phyloP scores from a whole-genome alignment of 2,113 vertebrate species.

The Glareola pratincola region DNA sequence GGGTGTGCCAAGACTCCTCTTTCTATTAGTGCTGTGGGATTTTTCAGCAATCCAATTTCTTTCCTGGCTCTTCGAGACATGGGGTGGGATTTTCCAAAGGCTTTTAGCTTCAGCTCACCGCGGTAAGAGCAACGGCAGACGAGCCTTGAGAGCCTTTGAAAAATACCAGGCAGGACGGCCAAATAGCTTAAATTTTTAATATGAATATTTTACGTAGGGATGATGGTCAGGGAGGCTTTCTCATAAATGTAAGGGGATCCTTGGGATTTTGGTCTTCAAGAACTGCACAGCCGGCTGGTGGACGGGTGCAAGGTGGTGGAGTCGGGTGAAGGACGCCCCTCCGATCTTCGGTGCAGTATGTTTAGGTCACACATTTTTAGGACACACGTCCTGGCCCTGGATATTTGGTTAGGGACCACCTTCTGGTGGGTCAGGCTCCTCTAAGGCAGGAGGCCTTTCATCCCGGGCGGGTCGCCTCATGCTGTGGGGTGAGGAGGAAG shows the following conservation, averaged over 20 bases:
- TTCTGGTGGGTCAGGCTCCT: neutral
- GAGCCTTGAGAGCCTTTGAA: neutral
- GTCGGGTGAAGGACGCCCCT: neutral
- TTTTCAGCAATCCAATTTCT: neutral
- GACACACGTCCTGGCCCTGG: neutral
- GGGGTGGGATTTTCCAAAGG: neutral
- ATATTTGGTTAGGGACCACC: neutral
- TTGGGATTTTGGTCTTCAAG: neutral
- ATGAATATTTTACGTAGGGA: neutral
- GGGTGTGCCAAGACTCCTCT: neutral
- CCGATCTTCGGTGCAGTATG: rapidly evolving
- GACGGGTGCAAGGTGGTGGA: neutral
- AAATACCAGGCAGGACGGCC: neutral
- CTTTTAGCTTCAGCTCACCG: neutral
- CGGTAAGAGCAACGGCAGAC: neutral
- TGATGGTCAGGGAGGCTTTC: neutral
- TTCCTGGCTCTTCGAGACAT: neutral
- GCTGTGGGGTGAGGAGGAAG: neutral
- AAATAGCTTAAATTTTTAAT: neutral
- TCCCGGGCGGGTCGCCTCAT: neutral
- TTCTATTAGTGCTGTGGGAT: neutral
- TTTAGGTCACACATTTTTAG: neutral
- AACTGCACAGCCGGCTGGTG: rapidly evolving
- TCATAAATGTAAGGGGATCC: too few species aligned
- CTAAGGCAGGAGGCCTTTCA: too few species aligned